Evolutionary conservation across 2,113 vertebrate genomes (phyloP).

Genomic region (Beaufortia kweichowensis): DNA sequence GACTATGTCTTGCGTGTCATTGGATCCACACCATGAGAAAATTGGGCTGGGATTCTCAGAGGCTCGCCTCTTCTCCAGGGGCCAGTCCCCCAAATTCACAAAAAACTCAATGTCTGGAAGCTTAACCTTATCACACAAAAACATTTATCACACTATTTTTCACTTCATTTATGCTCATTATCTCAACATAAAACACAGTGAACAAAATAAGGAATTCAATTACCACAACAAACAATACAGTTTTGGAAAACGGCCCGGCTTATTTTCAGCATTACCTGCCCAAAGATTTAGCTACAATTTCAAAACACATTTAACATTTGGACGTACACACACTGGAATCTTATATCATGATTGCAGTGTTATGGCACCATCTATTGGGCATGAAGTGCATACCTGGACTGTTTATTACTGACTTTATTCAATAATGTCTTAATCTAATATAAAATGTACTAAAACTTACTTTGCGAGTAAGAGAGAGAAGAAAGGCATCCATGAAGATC

Average conservation of each 20-base stretch:
- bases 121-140: slow-evolving; percentile 77
- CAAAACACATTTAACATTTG: not conserved
- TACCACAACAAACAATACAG: too few relatives aligned
- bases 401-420: not conserved
- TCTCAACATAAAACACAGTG: too few relatives aligned
- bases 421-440: not conserved
- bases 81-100: slow-evolving; percentile 97
- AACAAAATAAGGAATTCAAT: too few relatives aligned
- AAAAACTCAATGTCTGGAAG: slow-evolving; percentile 96
- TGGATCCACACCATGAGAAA: slow-evolving; percentile 98
- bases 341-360: not conserved
- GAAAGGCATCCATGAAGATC: slow-evolving; percentile 97
- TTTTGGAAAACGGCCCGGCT: not conserved
- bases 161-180: too few relatives aligned
- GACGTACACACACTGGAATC: not conserved
- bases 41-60: slow-evolving; percentile 83
- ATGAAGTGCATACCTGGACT: too few relatives aligned
- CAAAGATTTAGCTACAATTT: not conserved
- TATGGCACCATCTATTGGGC: slow-evolving; percentile 19
- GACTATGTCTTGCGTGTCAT: slow-evolving; percentile 89
- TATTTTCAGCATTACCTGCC: not conserved
- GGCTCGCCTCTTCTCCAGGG: slow-evolving; percentile 89
- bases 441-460: slow-evolving; percentile 66
- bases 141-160: too few relatives aligned
- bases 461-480: slow-evolving; percentile 93